phyloP scores from a whole-genome alignment of 2,113 vertebrate genomes.

The Hystrix cristata region DNA sequence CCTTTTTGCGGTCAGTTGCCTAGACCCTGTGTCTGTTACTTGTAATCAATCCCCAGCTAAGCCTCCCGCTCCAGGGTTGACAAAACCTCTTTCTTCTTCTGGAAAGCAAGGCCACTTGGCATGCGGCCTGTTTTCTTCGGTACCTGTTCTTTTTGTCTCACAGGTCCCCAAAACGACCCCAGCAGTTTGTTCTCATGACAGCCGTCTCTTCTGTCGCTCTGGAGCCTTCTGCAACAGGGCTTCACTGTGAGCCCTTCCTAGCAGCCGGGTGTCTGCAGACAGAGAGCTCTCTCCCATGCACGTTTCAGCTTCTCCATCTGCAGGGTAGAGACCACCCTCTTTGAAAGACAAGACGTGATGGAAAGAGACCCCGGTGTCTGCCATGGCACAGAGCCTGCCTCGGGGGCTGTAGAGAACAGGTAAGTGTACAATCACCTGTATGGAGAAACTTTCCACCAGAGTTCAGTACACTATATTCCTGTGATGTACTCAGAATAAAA shows the following conservation, averaged over 20 bases:
- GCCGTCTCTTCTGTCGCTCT: neutral
- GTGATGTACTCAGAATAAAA: neutral
- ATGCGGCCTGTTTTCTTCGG: neutral
- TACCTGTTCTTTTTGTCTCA: neutral
- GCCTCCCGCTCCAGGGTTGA: neutral
- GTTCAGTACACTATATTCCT: neutral
- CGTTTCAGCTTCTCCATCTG: neutral
- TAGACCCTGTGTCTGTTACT: neutral
- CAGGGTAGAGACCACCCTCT: neutral
- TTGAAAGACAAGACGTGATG: neutral
- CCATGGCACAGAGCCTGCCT: neutral
- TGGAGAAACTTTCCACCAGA: neutral
- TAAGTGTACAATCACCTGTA: neutral
- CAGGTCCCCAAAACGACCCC: neutral
- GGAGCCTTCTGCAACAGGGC: neutral
- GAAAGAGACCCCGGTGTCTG: neutral
- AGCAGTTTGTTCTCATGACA: neutral
- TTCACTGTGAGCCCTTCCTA: fast-evolving
- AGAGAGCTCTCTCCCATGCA: no score
- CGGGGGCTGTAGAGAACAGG: neutral
- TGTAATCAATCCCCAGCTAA: neutral
- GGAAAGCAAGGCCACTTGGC: neutral
- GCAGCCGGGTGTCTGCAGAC: neutral
- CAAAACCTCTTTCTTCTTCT: neutral
- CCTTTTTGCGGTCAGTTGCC: neutral